phyloP scores from a whole-genome alignment of 2,888 invertebrate genomes.

The Homarus gammarus region DNA sequence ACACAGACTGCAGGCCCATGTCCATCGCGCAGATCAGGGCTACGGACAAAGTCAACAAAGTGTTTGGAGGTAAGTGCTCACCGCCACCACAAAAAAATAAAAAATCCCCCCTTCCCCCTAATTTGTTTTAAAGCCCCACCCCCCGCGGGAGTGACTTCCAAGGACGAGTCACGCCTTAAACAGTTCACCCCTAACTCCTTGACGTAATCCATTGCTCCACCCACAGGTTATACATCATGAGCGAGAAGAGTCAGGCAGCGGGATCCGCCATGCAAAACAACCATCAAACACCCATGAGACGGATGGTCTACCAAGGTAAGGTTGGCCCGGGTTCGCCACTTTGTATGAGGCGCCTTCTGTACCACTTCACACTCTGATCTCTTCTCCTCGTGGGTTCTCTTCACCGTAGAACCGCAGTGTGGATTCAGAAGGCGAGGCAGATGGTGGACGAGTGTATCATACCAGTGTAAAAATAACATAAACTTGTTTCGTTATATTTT shows the following conservation, averaged over 20 bases:
- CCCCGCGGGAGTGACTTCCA: not conserved
- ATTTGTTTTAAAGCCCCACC: not conserved
- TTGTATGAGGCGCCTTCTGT: not conserved
- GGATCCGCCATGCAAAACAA: constrained; percentile 30
- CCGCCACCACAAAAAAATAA: not conserved
- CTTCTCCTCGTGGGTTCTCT: not conserved
- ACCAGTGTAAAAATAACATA: too few relatives aligned
- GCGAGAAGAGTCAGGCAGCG: constrained; percentile 17
- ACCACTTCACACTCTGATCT: not conserved
- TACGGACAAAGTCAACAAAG: constrained; percentile 52
- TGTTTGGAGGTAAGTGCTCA: constrained; percentile 51
- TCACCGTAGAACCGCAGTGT: not conserved
- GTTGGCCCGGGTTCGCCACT: not conserved
- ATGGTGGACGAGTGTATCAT: too few relatives aligned
- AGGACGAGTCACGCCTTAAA: constrained; percentile 21
- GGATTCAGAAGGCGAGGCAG: not conserved
- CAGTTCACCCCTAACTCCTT: constrained; percentile 12
- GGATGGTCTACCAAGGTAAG: constrained; percentile 59
- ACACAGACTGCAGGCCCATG: constrained; percentile 28
- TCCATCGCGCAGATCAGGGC: constrained; percentile 35
- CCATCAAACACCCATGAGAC: constrained; percentile 26
- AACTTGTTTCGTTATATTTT: too few relatives aligned
- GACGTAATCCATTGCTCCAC: constrained; percentile 28
- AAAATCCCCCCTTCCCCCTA: not conserved
- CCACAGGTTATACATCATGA: constrained; percentile 43